Percentiles rank a stretch among this genome's conserved stretches.
These are phyloP conservation scores for Leptopterna dolabrata DNA, from an alignment of 2,888 invertebrate genomes.

Conservation along the genomic window DNA sequence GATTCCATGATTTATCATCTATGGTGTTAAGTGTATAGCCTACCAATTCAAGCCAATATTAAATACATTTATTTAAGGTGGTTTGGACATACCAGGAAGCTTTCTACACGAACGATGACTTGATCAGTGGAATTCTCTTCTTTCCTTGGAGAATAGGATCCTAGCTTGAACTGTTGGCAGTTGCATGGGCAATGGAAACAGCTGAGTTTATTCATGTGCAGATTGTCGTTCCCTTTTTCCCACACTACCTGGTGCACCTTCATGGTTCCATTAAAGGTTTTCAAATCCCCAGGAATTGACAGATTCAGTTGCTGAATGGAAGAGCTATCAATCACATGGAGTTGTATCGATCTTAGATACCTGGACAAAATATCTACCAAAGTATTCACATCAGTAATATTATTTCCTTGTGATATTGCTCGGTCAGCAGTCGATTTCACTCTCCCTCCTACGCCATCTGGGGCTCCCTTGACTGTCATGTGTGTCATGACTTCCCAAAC, in stretches of 20 bases:
- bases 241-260: background rate
- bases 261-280: background rate
- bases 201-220: background rate
- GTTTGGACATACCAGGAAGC: background rate
- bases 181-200: background rate
- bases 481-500: no score
- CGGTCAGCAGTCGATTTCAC: background rate
- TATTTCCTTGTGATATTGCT: background rate
- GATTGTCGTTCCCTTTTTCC: background rate
- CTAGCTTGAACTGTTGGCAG: background rate
- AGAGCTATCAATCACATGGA: background rate
- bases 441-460: background rate
- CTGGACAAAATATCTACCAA: background rate
- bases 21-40: no score
- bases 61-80: no score
- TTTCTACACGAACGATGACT: background rate
- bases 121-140: background rate
- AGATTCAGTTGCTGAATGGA: background rate
- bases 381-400: background rate
- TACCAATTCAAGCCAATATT: no score
- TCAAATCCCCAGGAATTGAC: background rate
- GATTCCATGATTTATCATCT: no score
- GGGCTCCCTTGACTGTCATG: background rate
- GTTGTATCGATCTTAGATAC: background rate
- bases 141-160: background rate